These are phyloP conservation scores for Menura novaehollandiae DNA, from an alignment of 2,113 vertebrate species.

Conservation along the genomic window DNA sequence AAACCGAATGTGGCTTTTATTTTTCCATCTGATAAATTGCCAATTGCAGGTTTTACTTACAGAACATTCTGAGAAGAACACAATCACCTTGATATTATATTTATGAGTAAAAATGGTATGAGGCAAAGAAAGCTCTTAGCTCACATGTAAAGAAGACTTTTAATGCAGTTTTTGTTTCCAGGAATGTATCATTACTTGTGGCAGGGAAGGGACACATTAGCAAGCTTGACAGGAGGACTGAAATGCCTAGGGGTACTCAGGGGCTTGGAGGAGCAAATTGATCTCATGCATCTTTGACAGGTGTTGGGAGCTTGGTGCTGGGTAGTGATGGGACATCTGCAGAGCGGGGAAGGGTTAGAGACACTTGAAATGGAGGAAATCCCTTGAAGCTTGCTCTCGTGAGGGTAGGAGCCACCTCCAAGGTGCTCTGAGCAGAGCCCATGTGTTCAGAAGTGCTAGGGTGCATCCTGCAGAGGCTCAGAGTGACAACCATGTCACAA, in stretches of 20 bases:
- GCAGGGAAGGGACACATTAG: neutral
- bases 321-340: neutral
- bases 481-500: neutral
- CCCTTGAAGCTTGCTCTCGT: neutral
- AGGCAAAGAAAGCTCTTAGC: conserved; percentile 36
- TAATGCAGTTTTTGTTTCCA: conserved; percentile 44
- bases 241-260: neutral
- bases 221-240: neutral
- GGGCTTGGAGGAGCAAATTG: neutral
- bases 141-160: neutral
- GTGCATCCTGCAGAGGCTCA: neutral
- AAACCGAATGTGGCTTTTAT: conserved; percentile 24
- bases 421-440: neutral
- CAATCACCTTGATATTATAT: conserved; percentile 47
- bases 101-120: conserved; percentile 54
- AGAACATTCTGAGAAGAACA: conserved; percentile 36
- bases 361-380: neutral
- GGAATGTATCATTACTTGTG: neutral
- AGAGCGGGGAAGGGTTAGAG: neutral
- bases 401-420: neutral
- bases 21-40: conserved; percentile 48
- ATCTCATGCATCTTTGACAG: neutral
- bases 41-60: conserved; percentile 49
- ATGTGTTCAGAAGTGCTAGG: fast-evolving
- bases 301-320: neutral